A percentile compares a stretch with the other conserved stretches of the same genome.
Evolutionary conservation across 2,888 invertebrate genomes (phyloP).

Genomic region (Teleogryllus oceanicus): DNA sequence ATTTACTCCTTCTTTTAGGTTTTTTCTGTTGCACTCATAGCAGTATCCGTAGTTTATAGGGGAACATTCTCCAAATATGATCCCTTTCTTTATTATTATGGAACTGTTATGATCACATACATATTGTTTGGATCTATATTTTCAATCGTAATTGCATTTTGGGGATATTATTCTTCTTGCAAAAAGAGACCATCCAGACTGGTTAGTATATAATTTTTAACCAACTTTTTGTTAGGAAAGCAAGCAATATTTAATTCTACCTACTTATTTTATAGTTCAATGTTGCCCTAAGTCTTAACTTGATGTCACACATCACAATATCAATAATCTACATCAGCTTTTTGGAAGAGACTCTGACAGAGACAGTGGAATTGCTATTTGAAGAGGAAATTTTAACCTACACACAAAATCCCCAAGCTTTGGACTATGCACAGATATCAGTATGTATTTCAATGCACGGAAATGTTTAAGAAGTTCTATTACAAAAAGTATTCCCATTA

Average conservation of each 20-base stretch:
- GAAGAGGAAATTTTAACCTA: neutral
- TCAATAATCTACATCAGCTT: neutral
- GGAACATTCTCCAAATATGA: neutral
- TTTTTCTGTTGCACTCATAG: no score
- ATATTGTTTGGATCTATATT: neutral
- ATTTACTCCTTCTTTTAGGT: no score
- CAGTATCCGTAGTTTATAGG: no score
- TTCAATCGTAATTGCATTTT: neutral
- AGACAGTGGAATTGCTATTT: neutral
- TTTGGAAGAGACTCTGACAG: neutral
- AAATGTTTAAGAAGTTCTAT: neutral
- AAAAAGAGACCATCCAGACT: neutral
- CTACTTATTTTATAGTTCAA: neutral
- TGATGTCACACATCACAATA: neutral
- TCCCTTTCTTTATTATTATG: neutral
- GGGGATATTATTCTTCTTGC: neutral
- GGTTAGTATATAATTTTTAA: neutral
- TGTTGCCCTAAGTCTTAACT: neutral
- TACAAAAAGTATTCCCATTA: no score
- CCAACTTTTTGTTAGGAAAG: neutral
- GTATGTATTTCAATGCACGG: neutral
- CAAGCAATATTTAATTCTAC: neutral
- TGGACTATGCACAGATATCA: neutral
- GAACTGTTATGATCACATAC: neutral
- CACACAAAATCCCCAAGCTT: neutral